phyloP scores from a whole-genome alignment of 2,888 invertebrate genomes.

The Leptopilina syphax region DNA sequence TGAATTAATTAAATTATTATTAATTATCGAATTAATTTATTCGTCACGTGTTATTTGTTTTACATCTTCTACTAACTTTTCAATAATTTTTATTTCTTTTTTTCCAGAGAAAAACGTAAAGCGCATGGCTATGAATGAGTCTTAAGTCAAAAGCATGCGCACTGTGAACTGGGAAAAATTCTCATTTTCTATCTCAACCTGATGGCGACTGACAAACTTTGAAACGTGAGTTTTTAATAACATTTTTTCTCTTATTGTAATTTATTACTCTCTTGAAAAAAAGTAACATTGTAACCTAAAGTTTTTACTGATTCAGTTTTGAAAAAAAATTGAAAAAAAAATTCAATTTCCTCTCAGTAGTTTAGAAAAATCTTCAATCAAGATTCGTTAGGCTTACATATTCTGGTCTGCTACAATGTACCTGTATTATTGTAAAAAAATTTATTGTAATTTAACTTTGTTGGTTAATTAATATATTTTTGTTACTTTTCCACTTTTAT shows the following conservation, averaged over 20 bases:
- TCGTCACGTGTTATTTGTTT: not conserved
- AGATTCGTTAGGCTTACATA: slow-evolving; percentile 59
- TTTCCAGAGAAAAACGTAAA: not conserved
- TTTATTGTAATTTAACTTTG: slow-evolving; percentile 35
- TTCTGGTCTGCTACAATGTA: slow-evolving; percentile 59
- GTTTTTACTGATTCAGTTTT: slow-evolving; percentile 44
- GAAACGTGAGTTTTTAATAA: slow-evolving; percentile 73
- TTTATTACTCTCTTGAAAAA: slow-evolving; percentile 54
- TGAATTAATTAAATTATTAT: too few species aligned
- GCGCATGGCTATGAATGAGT: not conserved
- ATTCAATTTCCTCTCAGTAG: slow-evolving; percentile 45
- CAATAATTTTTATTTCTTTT: not conserved
- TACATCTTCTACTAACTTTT: not conserved
- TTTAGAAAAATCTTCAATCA: slow-evolving; percentile 59
- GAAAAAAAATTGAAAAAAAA: slow-evolving; percentile 43
- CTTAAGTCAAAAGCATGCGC: slow-evolving; percentile 65
- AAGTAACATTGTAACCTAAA: slow-evolving; percentile 46
- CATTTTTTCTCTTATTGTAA: slow-evolving; percentile 62
- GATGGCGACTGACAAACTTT: slow-evolving; percentile 75
- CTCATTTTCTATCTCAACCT: slow-evolving; percentile 64
- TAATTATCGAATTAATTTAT: too few species aligned
- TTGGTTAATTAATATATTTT: not conserved
- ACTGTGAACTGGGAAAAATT: slow-evolving; percentile 58
- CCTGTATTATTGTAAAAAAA: slow-evolving; percentile 53
- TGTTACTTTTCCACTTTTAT: not conserved